phyloP scores from a whole-genome alignment of 2,113 vertebrate genomes.

The Etheostoma cragini region DNA sequence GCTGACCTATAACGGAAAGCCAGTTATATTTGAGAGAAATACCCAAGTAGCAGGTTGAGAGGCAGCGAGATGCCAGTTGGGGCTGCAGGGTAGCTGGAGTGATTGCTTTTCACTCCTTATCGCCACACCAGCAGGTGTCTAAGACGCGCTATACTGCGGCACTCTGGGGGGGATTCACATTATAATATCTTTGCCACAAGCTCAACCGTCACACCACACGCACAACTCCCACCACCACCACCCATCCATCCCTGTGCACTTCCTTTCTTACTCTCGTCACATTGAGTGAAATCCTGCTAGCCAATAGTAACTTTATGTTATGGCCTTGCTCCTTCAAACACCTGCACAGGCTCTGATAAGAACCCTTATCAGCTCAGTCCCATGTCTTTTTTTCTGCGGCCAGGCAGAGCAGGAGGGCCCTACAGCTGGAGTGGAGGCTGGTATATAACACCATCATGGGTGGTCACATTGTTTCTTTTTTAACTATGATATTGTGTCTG shows the following conservation, averaged over 20 bases:
- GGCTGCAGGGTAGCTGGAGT: constrained; percentile 46
- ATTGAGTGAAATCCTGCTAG: constrained; percentile 33
- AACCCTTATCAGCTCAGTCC: constrained; percentile 64
- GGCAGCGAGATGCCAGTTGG: constrained; percentile 43
- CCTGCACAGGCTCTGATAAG: constrained; percentile 76
- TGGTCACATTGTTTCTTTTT: constrained; percentile 55
- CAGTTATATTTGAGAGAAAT: constrained; percentile 46
- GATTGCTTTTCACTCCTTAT: constrained; percentile 74
- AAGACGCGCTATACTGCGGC: constrained; percentile 28
- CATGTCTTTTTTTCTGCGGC: constrained; percentile 46
- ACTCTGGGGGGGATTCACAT: constrained; percentile 64
- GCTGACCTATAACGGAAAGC: constrained; percentile 48
- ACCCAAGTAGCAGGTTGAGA: constrained; percentile 49
- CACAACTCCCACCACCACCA: constrained; percentile 6
- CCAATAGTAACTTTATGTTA: constrained; percentile 59
- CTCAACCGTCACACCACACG: constrained; percentile 24
- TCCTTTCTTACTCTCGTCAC: constrained; percentile 22
- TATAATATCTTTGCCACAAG: constrained; percentile 41
- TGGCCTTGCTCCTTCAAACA: constrained; percentile 61
- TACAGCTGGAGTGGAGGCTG: constrained; percentile 15
- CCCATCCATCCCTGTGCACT: constrained; percentile 12
- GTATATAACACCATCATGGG: constrained; percentile 22
- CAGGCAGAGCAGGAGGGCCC: constrained; percentile 32
- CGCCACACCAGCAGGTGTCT: constrained; percentile 67
- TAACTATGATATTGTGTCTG: constrained; percentile 12